These are phyloP conservation scores for Montifringilla adamsi DNA, from an alignment of 2,113 vertebrate species.

Conservation along the genomic window DNA sequence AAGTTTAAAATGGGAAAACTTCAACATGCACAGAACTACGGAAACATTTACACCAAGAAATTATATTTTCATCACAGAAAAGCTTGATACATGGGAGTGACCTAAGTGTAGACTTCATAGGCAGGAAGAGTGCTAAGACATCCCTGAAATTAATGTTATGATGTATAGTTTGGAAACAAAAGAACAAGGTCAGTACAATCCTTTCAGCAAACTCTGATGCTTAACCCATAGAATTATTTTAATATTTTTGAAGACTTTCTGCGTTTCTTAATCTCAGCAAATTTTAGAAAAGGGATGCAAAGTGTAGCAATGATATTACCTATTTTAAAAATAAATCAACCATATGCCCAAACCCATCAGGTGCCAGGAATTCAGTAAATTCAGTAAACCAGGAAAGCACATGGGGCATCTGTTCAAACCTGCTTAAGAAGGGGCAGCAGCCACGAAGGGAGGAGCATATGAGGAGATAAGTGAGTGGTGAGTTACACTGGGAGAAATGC, in stretches of 20 bases:
- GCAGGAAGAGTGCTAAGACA: not conserved
- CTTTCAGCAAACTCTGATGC: not conserved
- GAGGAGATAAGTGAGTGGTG: not conserved
- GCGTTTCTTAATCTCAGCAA: not conserved
- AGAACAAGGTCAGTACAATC: not conserved
- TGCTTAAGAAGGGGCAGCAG: not conserved
- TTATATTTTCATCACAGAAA: not conserved
- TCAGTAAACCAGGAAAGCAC: not conserved
- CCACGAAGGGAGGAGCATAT: fast-evolving
- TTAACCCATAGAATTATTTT: not conserved
- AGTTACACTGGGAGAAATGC: not conserved
- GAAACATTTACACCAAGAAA: not conserved
- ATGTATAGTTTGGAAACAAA: not conserved
- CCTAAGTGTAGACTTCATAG: not conserved
- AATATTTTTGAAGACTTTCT: not conserved
- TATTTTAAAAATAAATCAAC: not conserved
- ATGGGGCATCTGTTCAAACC: not conserved
- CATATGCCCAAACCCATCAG: not conserved
- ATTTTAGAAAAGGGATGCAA: not conserved
- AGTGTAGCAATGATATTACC: not conserved
- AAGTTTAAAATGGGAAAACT: not conserved
- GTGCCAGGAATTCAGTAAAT: not conserved
- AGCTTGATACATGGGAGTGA: not conserved
- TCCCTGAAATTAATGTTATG: not conserved
- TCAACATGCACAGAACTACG: not conserved